These are phyloP conservation scores for Nesoenas mayeri DNA, from an alignment of 2,113 vertebrate genomes.

Conservation along the genomic window DNA sequence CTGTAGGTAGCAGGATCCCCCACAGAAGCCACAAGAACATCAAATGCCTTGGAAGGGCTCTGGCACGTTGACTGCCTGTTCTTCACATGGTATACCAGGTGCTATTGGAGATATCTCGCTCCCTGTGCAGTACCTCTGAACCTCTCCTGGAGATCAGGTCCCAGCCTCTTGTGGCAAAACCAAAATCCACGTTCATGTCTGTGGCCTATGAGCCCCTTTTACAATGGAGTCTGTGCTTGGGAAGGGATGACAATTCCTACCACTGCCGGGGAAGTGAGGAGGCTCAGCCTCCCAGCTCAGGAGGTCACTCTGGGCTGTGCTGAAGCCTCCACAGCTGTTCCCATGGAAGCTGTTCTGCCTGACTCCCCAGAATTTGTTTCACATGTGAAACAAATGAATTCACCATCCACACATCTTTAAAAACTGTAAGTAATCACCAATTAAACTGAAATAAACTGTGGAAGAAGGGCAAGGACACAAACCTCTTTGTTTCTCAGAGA, in stretches of 20 bases:
- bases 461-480: not conserved
- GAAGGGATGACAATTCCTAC: not conserved
- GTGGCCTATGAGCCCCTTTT: not conserved
- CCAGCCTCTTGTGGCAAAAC: not conserved
- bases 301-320: not conserved
- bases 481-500: not conserved
- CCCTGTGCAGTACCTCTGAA: not conserved
- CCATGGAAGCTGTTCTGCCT: not conserved
- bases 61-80: not conserved
- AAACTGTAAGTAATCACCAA: not conserved
- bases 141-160: not conserved
- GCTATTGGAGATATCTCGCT: not conserved
- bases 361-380: not conserved
- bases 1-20: not conserved
- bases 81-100: not conserved
- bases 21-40: not conserved
- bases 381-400: not conserved
- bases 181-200: not conserved
- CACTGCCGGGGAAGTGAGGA: not conserved
- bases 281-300: not conserved
- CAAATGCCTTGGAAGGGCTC: not conserved
- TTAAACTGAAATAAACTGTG: not conserved
- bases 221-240: not conserved
- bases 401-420: not conserved
- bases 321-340: not conserved